A percentile compares a stretch with the other conserved stretches of the same genome.
phyloP scores from a whole-genome alignment of 2,888 invertebrate species.

The Chelonus formosanus region DNA sequence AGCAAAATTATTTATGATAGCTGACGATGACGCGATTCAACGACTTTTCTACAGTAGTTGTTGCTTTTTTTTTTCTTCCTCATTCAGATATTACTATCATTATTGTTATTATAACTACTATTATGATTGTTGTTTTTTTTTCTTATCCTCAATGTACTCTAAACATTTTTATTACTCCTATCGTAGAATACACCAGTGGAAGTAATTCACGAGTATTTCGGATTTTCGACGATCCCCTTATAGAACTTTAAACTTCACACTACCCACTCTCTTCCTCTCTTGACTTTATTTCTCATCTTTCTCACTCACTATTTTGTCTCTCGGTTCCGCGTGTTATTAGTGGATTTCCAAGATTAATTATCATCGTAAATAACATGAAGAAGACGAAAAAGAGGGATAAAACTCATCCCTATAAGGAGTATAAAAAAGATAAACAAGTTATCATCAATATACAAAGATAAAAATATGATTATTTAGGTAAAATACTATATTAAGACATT shows the following conservation, averaged over 20 bases:
- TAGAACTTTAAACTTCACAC: slow-evolving; percentile 26
- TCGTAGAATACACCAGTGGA: slow-evolving; percentile 1
- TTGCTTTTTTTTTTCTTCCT: slow-evolving; percentile 7
- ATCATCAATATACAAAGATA: neutral
- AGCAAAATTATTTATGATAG: neutral
- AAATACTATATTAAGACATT: neutral
- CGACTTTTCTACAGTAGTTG: neutral
- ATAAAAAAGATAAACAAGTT: slow-evolving; percentile 13
- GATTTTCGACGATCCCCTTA: slow-evolving; percentile 9
- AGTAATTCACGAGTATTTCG: slow-evolving; percentile 13
- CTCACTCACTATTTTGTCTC: slow-evolving; percentile 16
- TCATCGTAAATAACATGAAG: slow-evolving; percentile 46
- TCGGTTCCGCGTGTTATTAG: slow-evolving; percentile 41
- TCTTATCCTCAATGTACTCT: slow-evolving; percentile 5
- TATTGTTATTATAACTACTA: neutral
- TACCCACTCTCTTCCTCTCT: neutral
- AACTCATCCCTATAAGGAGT: slow-evolving; percentile 1
- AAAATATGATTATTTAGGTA: neutral
- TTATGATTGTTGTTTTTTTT: slow-evolving; percentile 12
- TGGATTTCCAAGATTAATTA: slow-evolving; percentile 50
- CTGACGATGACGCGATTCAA: neutral
- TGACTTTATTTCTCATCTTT: slow-evolving; percentile 25
- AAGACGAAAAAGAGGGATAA: neutral
- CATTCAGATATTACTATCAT: neutral
- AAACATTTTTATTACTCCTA: slow-evolving; percentile 19